Base-by-base conservation (phyloP, 2,888 invertebrate species). In the Oscheius sp. region DNA sequence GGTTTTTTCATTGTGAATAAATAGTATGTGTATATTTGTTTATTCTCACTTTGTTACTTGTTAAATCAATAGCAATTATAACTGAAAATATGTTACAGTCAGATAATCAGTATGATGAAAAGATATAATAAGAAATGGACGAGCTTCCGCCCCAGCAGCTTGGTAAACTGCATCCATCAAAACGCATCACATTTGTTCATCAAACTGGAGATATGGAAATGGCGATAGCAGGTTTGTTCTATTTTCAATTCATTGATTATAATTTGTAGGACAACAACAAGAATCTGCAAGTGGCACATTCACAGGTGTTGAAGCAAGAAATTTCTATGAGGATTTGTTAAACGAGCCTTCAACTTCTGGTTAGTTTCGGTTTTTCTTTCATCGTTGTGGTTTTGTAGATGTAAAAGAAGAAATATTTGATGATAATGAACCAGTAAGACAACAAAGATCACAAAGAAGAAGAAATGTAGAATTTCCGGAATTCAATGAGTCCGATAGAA, bases 401-500 rank as follows among this genome's bases (percentile, higher is more conserved):
- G 58, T 29, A 45, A 71, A 79, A 56, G 53, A 46, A 21, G 53
- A 64, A 23, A 75, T 66, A 13, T 71, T 69, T 25, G 70, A 77
- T 27, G 69, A 25, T 25, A 58, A 63, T 29, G 21, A 49, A 63
- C 9, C 25, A 63, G 25, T 21, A 12, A 13, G 7, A 55, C 5
- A 6, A 9, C 35, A 35, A 35, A 35, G 9, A 35, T 35, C 35
- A 35, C 35, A 35, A 35, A 35, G 35, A 35, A 35, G 35, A 35
- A 35, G 35, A 35, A 35, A 35, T 35, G 9, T 35, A 35, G 58
- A 59, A n/a, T 59, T 5, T 16, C 49, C 29, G 0, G 35, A 46
- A 23, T 56, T 80, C 53, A 70, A 66, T 9, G 75, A 72, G 7
- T 58, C 79, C 23, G 82, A 82, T 73, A 29, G 69, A 1, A 73